phyloP scores from a whole-genome alignment of 2,113 vertebrate species.

The Microcebus jonahi region DNA sequence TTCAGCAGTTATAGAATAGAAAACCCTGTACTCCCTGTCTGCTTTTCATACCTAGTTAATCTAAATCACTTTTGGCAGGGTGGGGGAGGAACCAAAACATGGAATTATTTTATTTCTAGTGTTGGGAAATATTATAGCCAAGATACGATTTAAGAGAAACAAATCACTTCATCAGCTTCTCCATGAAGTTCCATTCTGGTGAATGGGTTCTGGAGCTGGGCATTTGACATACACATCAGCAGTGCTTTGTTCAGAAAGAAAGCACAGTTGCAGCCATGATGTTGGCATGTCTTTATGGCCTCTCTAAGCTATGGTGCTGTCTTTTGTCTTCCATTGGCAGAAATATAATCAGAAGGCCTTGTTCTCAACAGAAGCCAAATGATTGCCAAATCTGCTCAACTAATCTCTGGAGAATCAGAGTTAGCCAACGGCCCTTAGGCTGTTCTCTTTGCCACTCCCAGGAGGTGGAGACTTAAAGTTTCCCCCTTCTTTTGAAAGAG shows the following conservation, averaged over 20 bases:
- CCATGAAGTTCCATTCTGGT: not conserved
- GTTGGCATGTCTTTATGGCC: not conserved
- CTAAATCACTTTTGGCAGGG: not conserved
- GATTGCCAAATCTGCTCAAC: slow-evolving; percentile 68
- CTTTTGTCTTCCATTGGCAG: slow-evolving; percentile 65
- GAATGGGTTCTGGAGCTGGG: not conserved
- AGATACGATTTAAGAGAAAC: slow-evolving; percentile 29
- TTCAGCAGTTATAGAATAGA: slow-evolving; percentile 22
- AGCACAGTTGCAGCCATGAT: not conserved
- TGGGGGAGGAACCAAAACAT: slow-evolving; percentile 48
- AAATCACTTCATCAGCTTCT: not conserved
- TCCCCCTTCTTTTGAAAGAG: slow-evolving; percentile 73
- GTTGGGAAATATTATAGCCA: slow-evolving; percentile 64
- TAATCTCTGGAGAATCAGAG: slow-evolving; percentile 61
- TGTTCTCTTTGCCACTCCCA: slow-evolving; percentile 71
- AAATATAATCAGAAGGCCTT: slow-evolving; percentile 66
- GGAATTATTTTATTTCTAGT: slow-evolving; percentile 69
- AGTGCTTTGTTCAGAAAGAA: not conserved
- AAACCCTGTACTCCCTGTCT: not conserved
- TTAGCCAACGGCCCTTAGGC: slow-evolving; percentile 64
- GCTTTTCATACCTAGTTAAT: slow-evolving; percentile 18
- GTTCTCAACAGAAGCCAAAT: slow-evolving; percentile 72
- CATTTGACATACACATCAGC: not conserved
- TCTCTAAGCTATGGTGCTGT: not conserved
- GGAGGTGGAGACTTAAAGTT: slow-evolving; percentile 59